Percentiles rank a stretch among this genome's conserved stretches.
Conservation (phyloP, 2,113 vertebrate genomes). For the Sciurus niger region DNA sequence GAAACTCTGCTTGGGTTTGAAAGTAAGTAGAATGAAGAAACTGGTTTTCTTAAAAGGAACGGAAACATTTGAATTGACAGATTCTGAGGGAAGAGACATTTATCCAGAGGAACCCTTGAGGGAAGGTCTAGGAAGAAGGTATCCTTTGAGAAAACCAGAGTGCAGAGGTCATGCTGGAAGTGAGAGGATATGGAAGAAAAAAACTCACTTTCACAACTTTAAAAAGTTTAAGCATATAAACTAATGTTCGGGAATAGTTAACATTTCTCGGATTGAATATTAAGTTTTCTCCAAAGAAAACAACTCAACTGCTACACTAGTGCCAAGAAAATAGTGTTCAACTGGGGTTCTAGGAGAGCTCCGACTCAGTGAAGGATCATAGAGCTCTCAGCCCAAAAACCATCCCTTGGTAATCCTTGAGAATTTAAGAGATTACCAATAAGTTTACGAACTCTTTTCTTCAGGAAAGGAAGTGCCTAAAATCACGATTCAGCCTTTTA, state of each 20-base stretch:
- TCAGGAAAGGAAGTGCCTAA: slow-evolving; percentile 74
- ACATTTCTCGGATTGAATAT: slow-evolving; percentile 71
- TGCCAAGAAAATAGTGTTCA: slow-evolving; percentile 75
- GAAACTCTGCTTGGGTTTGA: neutral
- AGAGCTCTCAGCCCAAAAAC: slow-evolving; percentile 68
- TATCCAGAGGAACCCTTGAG: slow-evolving; percentile 41
- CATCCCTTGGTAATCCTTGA: slow-evolving; percentile 69
- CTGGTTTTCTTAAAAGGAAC: slow-evolving; percentile 39
- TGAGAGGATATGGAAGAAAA: neutral
- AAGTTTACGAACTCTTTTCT: slow-evolving; percentile 66
- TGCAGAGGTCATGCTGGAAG: neutral
- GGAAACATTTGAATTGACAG: neutral
- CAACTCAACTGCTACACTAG: slow-evolving; percentile 58
- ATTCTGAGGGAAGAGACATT: slow-evolving; percentile 24
- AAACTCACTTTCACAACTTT: slow-evolving; percentile 32
- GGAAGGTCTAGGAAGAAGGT: neutral
- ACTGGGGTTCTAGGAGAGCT: slow-evolving; percentile 58
- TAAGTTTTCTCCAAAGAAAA: slow-evolving; percentile 80
- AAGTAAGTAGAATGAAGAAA: neutral
- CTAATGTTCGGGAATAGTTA: slow-evolving; percentile 69
- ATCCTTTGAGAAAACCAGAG: slow-evolving; percentile 9
- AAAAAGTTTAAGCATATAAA: slow-evolving; percentile 51
- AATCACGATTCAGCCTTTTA: slow-evolving; percentile 74
- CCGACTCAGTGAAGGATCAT: slow-evolving; percentile 67
- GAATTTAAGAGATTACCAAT: slow-evolving; percentile 70